Evolutionary conservation across 1,140 invertebrate species (phyloP), one percentile per base, ranked within the genome.

Genomic region (Trichogramma pretiosum): DNA sequence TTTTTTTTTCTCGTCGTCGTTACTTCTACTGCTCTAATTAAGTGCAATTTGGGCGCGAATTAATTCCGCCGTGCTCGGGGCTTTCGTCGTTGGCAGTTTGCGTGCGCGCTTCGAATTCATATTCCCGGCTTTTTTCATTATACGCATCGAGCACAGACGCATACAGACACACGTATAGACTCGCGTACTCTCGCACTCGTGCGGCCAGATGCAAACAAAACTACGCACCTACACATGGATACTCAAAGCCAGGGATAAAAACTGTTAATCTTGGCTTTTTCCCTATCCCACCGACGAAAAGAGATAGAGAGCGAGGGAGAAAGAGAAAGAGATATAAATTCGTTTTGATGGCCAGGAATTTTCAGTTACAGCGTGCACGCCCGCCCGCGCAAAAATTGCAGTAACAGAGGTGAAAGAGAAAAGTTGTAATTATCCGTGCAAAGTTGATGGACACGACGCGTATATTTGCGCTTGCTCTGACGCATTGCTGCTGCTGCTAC

Each of bases 71-170:
- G 41, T 21, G 18, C 14, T 11, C 16, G 42, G 46, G 42, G n/a
- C n/a, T n/a, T n/a, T n/a, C n/a, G n/a, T n/a, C n/a, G n/a, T n/a
- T n/a, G n/a, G n/a, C n/a, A n/a, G n/a, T n/a, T n/a, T n/a, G n/a
- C n/a, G n/a, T n/a, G n/a, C n/a, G n/a, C n/a, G n/a, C n/a, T n/a
- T 50, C 42, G 46, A 50, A 50, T 50, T 50, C 42, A 50, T 50
- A 45, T 50, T 50, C 42, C 42, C 36, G 19, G 36, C 48, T 50
- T 50, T n/a, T 50, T 50, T 50, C 48, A 50, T 50, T 50, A 44
- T 30, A 18, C 28, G 13, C 17, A n/a, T 30, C 33, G 22, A 23
- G n/a, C 14, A n/a, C 30, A 16, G 30, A n/a, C n/a, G n/a, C n/a
- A n/a, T n/a, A n/a, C n/a, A n/a, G n/a, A n/a, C n/a, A n/a, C n/a